These are phyloP conservation scores for Phaethornis superciliosus DNA, from an alignment of 2,113 vertebrate species.

Conservation along the genomic window DNA sequence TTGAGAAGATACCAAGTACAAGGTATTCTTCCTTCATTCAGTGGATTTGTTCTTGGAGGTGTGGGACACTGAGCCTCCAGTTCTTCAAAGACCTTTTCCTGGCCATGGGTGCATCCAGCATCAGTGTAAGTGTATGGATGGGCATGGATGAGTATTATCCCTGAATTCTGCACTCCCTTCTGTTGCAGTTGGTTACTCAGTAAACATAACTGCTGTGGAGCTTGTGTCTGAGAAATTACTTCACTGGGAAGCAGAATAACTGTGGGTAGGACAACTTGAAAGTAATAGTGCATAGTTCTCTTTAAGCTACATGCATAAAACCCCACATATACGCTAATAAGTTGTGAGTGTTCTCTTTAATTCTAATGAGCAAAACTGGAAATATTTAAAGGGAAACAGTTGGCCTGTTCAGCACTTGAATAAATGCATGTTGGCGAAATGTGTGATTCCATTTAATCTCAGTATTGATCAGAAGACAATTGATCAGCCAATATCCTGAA, in stretches of 20 bases:
- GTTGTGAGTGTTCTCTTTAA: background rate
- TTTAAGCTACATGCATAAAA: background rate
- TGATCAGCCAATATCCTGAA: slow-evolving; percentile 21
- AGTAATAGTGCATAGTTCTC: background rate
- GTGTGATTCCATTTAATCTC: slow-evolving; percentile 20
- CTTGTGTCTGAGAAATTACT: background rate
- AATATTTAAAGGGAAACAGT: background rate
- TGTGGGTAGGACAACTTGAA: background rate
- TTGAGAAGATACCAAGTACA: background rate
- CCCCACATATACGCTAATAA: background rate
- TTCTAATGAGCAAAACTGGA: background rate
- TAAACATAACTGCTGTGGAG: background rate
- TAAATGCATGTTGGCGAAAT: background rate
- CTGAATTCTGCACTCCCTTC: background rate
- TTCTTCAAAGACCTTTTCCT: background rate
- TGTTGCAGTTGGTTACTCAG: background rate
- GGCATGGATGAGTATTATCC: accelerated
- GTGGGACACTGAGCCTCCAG: accelerated
- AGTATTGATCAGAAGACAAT: slow-evolving; percentile 2
- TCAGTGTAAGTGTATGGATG: too few relatives aligned
- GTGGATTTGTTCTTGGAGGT: background rate
- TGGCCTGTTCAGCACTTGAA: background rate
- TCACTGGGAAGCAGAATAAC: background rate
- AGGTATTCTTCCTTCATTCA: background rate
- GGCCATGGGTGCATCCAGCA: background rate